Conservation (phyloP, 2,113 vertebrate genomes). For the Cyphomyrus plagiostoma region DNA sequence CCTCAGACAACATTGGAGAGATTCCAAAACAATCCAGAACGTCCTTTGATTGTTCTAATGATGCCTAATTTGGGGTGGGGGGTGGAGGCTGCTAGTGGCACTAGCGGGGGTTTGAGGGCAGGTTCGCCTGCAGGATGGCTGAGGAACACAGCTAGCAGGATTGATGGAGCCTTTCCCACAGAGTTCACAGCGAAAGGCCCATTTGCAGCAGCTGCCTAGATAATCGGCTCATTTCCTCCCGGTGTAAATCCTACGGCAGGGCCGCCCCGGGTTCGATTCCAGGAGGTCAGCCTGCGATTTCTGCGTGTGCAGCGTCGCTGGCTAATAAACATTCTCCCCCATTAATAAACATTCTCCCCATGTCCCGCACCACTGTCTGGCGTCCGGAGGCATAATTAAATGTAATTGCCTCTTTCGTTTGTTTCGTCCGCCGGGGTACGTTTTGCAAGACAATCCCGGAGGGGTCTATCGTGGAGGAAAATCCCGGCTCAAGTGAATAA, state of each 20-base stretch:
- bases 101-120: background rate
- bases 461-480: background rate
- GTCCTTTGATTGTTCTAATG: background rate
- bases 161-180: slow-evolving; percentile 44
- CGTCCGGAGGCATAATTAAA: background rate
- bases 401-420: background rate
- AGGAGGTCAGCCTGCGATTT: background rate
- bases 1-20: background rate
- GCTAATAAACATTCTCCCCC: background rate
- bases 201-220: slow-evolving; percentile 31
- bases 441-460: background rate
- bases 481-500: background rate
- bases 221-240: slow-evolving; percentile 49
- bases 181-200: slow-evolving; percentile 38
- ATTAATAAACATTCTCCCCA: background rate
- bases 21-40: slow-evolving; percentile 6
- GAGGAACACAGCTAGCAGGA: slow-evolving; percentile 17
- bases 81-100: background rate
- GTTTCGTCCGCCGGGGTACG: background rate
- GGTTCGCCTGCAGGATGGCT: background rate
- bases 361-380: background rate
- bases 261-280: slow-evolving; percentile 25
- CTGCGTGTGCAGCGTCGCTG: background rate
- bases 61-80: background rate
- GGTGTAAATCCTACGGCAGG: slow-evolving; percentile 37